Evolutionary conservation across 1,140 invertebrate species (phyloP).

Genomic region (Heterodera schachtii): DNA sequence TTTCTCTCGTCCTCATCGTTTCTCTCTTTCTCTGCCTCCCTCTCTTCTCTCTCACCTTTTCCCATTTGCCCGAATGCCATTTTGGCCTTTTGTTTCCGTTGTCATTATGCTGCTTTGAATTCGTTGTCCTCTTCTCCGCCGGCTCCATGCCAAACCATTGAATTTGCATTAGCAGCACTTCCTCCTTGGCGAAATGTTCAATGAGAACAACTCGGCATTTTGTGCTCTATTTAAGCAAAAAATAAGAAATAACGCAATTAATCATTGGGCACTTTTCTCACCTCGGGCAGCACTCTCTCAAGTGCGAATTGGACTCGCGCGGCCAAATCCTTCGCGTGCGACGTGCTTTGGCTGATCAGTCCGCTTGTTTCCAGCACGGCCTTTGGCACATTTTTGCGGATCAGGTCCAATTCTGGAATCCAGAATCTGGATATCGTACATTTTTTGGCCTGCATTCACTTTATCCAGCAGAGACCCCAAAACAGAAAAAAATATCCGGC

Average conservation of each 20-base stretch:
- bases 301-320: slow-evolving; percentile 59
- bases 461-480: no score
- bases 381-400: slow-evolving; percentile 53
- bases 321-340: slow-evolving; percentile 58
- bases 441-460: no score
- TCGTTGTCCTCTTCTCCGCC: slow-evolving; percentile 43
- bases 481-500: no score
- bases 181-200: slow-evolving; percentile 45
- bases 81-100: slow-evolving; percentile 17
- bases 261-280: not conserved
- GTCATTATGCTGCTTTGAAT: not conserved
- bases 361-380: slow-evolving; percentile 42
- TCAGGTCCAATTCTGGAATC: slow-evolving; percentile 43
- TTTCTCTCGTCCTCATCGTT: no score
- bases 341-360: slow-evolving; percentile 45
- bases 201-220: slow-evolving; percentile 57
- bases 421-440: no score
- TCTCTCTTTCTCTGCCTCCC: no score
- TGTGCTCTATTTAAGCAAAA: slow-evolving; percentile 41
- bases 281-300: slow-evolving; percentile 58
- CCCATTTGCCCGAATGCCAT: slow-evolving; percentile 58
- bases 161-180: slow-evolving; percentile 56
- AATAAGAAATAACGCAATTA: no score
- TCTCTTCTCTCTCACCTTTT: slow-evolving; percentile 50
- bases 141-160: slow-evolving; percentile 62